These are phyloP conservation scores for Lissonota sp. DNA, from an alignment of 2,888 invertebrate species.

Conservation along the genomic window DNA sequence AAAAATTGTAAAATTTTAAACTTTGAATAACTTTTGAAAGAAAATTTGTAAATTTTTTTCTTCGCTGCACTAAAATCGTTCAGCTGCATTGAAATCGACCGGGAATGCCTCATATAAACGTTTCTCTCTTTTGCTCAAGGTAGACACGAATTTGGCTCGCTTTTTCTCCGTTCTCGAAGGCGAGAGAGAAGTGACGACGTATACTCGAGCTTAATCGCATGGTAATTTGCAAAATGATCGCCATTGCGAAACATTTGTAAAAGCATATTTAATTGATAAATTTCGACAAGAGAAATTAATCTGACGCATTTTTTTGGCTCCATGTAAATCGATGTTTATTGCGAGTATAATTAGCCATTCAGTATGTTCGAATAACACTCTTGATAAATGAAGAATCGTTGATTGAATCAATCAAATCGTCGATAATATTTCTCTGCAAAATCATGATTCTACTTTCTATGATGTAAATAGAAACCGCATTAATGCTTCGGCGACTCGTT, in stretches of 20 bases:
- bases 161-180: slow-evolving; percentile 5
- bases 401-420: too few species aligned
- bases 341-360: background rate
- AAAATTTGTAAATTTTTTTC: too few species aligned
- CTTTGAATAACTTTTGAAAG: too few species aligned
- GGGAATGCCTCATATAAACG: background rate
- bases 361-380: background rate
- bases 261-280: slow-evolving; percentile 3
- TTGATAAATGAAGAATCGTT: too few species aligned
- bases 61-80: too few species aligned
- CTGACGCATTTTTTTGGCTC: background rate
- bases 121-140: background rate
- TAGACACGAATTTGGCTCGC: background rate
- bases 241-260: slow-evolving; percentile 18
- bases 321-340: background rate
- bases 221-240: slow-evolving; percentile 49
- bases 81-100: too few species aligned
- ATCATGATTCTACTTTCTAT: too few species aligned
- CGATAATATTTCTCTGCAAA: too few species aligned
- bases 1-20: too few species aligned
- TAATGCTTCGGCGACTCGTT: too few species aligned
- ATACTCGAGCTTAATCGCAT: slow-evolving; percentile 21
- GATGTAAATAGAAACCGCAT: too few species aligned
- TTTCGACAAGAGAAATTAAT: slow-evolving; percentile 10
- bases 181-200: slow-evolving; percentile 4